Evolutionary conservation across 1,140 invertebrate genomes (phyloP).

Genomic region (Tenebrio molitor): DNA sequence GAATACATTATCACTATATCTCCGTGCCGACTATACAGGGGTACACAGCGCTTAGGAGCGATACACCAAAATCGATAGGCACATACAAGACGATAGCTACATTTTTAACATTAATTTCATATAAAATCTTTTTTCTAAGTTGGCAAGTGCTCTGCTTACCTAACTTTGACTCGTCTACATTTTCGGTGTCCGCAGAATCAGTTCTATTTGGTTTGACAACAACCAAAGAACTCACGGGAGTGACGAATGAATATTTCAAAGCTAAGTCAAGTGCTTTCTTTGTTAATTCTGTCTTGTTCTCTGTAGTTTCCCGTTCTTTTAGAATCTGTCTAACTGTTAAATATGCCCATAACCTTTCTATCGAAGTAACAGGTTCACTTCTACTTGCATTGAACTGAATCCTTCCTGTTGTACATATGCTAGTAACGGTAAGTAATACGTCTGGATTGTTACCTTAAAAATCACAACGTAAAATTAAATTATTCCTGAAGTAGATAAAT

Average conservation of each 20-base stretch:
- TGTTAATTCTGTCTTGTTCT: constrained; percentile 53
- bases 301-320: constrained; percentile 66
- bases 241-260: constrained; percentile 75
- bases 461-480: background rate
- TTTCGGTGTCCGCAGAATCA: constrained; percentile 1
- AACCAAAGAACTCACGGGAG: constrained; percentile 76
- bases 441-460: background rate
- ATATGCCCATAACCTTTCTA: constrained; percentile 78
- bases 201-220: constrained; percentile 74
- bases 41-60: no score
- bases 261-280: constrained; percentile 65
- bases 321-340: constrained; percentile 75
- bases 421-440: background rate
- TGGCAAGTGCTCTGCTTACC: background rate
- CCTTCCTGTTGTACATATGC: background rate
- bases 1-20: no score
- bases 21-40: no score
- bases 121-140: no score
- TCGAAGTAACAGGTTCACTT: constrained; percentile 54
- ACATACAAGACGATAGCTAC: no score
- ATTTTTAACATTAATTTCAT: no score
- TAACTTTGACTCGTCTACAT: background rate
- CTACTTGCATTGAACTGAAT: constrained; percentile 4
- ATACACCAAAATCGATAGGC: no score
- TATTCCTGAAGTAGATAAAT: no score